phyloP scores from a whole-genome alignment of 2,888 invertebrate genomes.

The Caenorhabditis virilis region DNA sequence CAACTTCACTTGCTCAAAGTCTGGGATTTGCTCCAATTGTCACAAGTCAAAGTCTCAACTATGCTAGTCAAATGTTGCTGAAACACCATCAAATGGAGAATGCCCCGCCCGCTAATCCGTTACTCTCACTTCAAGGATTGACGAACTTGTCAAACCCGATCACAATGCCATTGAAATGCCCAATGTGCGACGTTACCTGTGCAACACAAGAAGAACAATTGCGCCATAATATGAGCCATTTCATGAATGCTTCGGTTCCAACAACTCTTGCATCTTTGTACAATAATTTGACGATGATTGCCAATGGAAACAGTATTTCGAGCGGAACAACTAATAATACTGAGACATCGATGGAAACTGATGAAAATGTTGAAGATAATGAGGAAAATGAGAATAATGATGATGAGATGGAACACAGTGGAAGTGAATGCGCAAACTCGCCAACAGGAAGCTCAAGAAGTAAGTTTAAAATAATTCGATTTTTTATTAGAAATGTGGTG shows the following conservation, averaged over 20 bases:
- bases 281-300: constrained; percentile 14
- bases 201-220: constrained; percentile 53
- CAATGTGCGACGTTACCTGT: constrained; percentile 46
- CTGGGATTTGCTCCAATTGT: constrained; percentile 43
- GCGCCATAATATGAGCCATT: constrained; percentile 57
- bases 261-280: constrained; percentile 31
- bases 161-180: constrained; percentile 34
- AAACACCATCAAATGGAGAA: constrained; percentile 40
- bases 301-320: neutral
- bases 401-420: constrained; percentile 11
- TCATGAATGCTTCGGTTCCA: constrained; percentile 29
- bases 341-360: constrained; percentile 22
- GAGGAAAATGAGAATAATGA: constrained; percentile 26
- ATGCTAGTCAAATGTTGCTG: constrained; percentile 46
- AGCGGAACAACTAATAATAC: constrained; percentile 27
- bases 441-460: constrained; percentile 40
- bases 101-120: constrained; percentile 3
- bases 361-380: no score
- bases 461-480: constrained; percentile 3
- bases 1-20: constrained; percentile 19
- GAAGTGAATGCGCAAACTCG: constrained; percentile 35
- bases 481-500: neutral
- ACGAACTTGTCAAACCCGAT: constrained; percentile 8
- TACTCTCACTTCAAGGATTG: constrained; percentile 12
- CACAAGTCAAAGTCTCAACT: constrained; percentile 40